phyloP scores from a whole-genome alignment of 2,113 vertebrate species.

The Podocnemis expansa region DNA sequence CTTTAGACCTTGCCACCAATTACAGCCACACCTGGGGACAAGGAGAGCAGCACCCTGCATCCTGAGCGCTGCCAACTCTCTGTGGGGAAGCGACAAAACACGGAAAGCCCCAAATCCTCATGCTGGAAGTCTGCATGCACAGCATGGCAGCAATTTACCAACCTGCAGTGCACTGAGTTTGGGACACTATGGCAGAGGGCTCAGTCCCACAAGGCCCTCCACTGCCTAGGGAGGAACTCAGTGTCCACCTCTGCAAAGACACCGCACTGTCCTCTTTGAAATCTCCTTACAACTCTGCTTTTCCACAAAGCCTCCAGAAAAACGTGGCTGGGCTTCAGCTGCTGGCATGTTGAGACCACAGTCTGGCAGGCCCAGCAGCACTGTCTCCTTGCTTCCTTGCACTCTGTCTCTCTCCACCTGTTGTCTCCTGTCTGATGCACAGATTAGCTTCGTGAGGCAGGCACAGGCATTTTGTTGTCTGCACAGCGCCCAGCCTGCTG shows the following conservation, averaged over 20 bases:
- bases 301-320: background rate
- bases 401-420: background rate
- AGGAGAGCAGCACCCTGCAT: background rate
- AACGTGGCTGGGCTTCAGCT: background rate
- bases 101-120: background rate
- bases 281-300: too few relatives aligned
- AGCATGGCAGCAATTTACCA: background rate
- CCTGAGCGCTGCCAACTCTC: too few relatives aligned
- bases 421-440: background rate
- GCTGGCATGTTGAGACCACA: too few relatives aligned
- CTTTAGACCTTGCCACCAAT: background rate
- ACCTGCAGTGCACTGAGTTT: background rate
- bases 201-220: background rate
- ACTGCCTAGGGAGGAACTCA: too few relatives aligned
- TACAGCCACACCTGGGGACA: background rate
- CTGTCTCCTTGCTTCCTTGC: background rate
- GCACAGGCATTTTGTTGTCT: background rate
- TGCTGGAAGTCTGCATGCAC: background rate
- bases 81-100: background rate
- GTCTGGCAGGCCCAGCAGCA: background rate
- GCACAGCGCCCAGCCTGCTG: background rate
- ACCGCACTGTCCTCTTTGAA: background rate
- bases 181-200: too few relatives aligned
- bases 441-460: background rate
- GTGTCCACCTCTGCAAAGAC: background rate